A percentile compares a stretch with the other conserved stretches of the same genome.
These are phyloP conservation scores for Hemitrygon akajei DNA, from an alignment of 2,797 vertebrate species.

Conservation along the genomic window DNA sequence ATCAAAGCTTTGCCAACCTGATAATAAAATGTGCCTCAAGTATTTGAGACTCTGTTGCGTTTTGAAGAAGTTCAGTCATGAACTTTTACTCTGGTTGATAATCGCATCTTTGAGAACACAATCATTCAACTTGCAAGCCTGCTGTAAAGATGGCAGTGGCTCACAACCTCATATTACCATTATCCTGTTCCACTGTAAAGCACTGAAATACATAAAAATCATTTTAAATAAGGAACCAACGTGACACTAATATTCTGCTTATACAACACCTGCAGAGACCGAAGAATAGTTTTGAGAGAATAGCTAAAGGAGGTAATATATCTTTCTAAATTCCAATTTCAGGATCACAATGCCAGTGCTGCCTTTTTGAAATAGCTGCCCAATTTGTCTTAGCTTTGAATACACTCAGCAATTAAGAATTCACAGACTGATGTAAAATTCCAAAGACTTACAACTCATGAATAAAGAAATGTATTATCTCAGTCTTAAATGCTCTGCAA, in stretches of 20 bases:
- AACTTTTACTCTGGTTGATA: background rate
- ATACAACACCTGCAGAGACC: constrained; percentile 12
- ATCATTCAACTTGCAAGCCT: background rate
- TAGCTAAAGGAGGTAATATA: background rate
- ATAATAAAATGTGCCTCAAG: background rate
- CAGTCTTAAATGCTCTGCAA: background rate
- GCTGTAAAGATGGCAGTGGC: background rate
- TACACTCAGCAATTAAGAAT: background rate
- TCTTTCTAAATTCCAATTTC: background rate
- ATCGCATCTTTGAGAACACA: no score
- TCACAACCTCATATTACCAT: constrained; percentile 7
- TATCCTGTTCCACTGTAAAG: background rate
- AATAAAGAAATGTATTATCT: background rate
- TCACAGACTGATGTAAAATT: no score
- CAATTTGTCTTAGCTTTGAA: background rate
- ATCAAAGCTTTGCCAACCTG: no score
- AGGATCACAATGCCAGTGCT: background rate
- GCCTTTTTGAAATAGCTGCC: background rate
- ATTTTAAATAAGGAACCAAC: background rate
- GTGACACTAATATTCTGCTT: background rate
- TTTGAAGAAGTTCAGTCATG: background rate
- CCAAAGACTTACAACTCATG: background rate
- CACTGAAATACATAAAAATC: background rate
- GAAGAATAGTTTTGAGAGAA: background rate
- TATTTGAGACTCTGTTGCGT: background rate